Base-by-base conservation (phyloP, 2,797 vertebrate species). In the Enteromius paludinosus region DNA sequence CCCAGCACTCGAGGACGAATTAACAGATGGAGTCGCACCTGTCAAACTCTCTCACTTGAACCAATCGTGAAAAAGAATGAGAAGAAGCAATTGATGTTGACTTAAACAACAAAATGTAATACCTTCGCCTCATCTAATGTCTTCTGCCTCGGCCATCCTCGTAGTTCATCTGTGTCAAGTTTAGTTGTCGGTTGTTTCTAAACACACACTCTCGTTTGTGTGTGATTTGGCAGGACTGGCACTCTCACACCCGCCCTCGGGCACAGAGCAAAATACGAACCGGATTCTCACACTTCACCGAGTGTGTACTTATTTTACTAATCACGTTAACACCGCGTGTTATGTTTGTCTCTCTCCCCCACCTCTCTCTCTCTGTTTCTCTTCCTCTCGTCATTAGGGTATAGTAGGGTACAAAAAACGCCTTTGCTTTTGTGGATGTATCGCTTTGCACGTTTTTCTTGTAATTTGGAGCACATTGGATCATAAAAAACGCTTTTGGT, bases 201-300 rank as follows among this genome's bases (percentile, higher is more conserved):
- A 25, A 56, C 65, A 23, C 41, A 75, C 61, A 65, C 82, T 20
- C 49, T 47, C 25, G 65, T 25, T 77, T 79, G 43, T 83, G 38
- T 43, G 18, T 72, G 68, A 66, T 68, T 61, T 86, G 78, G 66
- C 78, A 54, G 15, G 61, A 75, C 25, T 68, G 78, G 20, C 75
- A 23, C 68, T 25, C 71, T 28, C 43, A 23, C 52, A 56, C 30
- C 62, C 81, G 77, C 81, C 69, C 70, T 83, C 45, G 14, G 83
- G 78, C 81, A 25, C 68, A 12, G 30, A 20, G 59, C 81, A 85
- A 86, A 88, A 72, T 64, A 17, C 71, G 87, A 88, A 86, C 83
- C 85, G 87, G 87, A 88, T 86, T 79, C 61, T 47, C 73, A 33
- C 64, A 43, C 76, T 41, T 38, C 52, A 68, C 25, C 28, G 41